Evolutionary conservation across 2,888 invertebrate genomes (phyloP).

Genomic region (Allophyes oxyacanthae): DNA sequence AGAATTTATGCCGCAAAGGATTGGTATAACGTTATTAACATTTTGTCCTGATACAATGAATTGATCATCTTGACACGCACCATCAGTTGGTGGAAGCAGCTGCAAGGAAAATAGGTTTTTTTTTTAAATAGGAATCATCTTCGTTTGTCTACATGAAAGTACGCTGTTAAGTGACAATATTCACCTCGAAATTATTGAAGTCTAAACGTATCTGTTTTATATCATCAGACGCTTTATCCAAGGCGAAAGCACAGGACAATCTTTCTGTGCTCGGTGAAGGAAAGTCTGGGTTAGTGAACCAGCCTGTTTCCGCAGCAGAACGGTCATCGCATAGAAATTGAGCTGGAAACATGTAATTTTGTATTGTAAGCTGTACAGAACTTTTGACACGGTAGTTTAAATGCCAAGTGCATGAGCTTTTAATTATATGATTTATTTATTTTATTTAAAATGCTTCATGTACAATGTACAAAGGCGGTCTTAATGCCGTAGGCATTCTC

Average conservation of each 20-base stretch:
- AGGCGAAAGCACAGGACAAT: slow-evolving; percentile 90
- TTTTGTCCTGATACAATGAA: slow-evolving; percentile 93
- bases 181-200: slow-evolving; percentile 92
- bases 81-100: slow-evolving; percentile 91
- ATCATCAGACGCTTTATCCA: slow-evolving; percentile 90
- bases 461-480: too few species aligned
- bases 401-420: too few species aligned
- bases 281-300: slow-evolving; percentile 93
- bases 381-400: too few species aligned
- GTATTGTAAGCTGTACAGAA: too few species aligned
- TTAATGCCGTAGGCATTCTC: too few species aligned
- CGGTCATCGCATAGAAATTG: slow-evolving; percentile 91
- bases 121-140: too few species aligned
- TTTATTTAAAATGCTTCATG: too few species aligned
- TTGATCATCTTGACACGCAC: slow-evolving; percentile 92
- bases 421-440: too few species aligned
- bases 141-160: too few species aligned
- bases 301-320: slow-evolving; percentile 90
- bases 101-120: slow-evolving; percentile 67
- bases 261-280: slow-evolving; percentile 89
- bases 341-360: slow-evolving; percentile 79
- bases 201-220: slow-evolving; percentile 92
- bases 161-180: background rate
- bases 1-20: slow-evolving; percentile 93
- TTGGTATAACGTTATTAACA: slow-evolving; percentile 91